phyloP scores from a whole-genome alignment of 1,140 invertebrate genomes.

The Zaprionus inermis region DNA sequence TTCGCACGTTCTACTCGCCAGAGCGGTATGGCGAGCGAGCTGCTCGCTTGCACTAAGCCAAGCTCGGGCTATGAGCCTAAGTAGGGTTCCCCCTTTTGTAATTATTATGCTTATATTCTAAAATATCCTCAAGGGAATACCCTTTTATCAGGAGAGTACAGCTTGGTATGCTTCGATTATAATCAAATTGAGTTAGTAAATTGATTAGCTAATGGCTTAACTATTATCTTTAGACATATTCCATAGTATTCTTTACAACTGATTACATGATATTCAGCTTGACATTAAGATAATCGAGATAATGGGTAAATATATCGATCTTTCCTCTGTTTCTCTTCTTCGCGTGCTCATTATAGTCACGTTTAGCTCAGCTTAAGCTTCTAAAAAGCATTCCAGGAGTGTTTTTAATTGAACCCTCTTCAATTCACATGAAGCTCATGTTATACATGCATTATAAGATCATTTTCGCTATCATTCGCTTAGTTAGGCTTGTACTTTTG shows the following conservation, averaged over 20 bases:
- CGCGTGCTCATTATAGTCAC: background rate
- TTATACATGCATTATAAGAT: background rate
- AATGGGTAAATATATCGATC: no score
- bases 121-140: background rate
- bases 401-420: background rate
- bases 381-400: background rate
- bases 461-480: background rate
- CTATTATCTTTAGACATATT: background rate
- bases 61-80: background rate
- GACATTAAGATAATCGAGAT: background rate
- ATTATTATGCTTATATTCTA: background rate
- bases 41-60: background rate
- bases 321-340: background rate
- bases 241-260: background rate
- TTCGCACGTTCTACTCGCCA: slow-evolving; percentile 34
- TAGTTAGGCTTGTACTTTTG: background rate
- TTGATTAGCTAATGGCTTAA: no score
- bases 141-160: background rate
- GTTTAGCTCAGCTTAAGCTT: background rate
- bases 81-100: background rate
- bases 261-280: no score
- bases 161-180: no score
- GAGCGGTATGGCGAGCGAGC: no score
- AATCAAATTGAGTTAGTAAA: no score
- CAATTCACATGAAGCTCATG: background rate